Evolutionary conservation across 2,888 invertebrate species (phyloP).

Genomic region (Polydrusus tereticollis): DNA sequence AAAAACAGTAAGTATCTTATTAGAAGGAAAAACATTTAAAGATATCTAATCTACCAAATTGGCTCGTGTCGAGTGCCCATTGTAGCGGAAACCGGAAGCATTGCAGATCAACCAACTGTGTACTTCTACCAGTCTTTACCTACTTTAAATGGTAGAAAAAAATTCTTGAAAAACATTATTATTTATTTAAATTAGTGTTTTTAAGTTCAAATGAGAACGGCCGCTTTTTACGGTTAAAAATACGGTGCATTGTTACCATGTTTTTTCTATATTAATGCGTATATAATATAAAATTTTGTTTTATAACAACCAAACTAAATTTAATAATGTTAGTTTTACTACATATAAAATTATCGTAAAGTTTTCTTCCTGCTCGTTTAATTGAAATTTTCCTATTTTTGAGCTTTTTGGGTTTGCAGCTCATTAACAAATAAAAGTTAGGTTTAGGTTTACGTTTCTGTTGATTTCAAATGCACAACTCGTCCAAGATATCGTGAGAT

Average conservation of each 20-base stretch:
- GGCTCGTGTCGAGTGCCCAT: conserved; percentile 55
- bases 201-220: conserved; percentile 10
- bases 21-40: conserved; percentile 14
- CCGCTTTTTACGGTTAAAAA: conserved; percentile 3
- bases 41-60: conserved; percentile 52
- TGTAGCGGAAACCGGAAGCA: conserved; percentile 59
- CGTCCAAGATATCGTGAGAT: too few species aligned
- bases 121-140: conserved; percentile 34
- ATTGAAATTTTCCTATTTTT: too few species aligned
- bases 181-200: conserved; percentile 28
- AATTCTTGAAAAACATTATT: conserved; percentile 27
- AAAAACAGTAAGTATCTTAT: conserved; percentile 5
- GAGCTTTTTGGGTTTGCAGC: too few species aligned
- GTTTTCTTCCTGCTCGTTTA: too few species aligned
- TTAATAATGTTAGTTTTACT: too few species aligned
- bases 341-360: too few species aligned
- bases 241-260: background rate
- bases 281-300: too few species aligned
- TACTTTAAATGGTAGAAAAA: conserved; percentile 27
- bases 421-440: too few species aligned
- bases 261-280: background rate
- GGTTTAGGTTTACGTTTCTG: too few species aligned
- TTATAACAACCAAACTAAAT: too few species aligned
- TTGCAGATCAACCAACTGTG: conserved; percentile 58
- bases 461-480: too few species aligned